A percentile compares a stretch with the other conserved stretches of the same genome.
Conservation (phyloP, 2,113 vertebrate genomes). For the Ploceus nigricollis region DNA sequence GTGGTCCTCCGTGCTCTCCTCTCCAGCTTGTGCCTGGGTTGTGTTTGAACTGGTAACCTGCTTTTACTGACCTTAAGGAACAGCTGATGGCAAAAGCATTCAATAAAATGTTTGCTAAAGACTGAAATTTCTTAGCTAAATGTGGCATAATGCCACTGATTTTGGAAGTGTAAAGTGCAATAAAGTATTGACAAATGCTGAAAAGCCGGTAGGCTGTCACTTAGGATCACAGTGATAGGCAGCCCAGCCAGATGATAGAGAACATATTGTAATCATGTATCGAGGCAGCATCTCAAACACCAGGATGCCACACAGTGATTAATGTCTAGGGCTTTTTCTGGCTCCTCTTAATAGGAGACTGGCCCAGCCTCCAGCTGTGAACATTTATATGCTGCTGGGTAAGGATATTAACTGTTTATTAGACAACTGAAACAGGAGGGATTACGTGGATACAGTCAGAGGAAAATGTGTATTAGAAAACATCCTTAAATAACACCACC, state of each 20-base stretch:
- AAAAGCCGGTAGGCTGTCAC: not conserved
- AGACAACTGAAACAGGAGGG: not conserved
- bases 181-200: not conserved
- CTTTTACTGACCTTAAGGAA: not conserved
- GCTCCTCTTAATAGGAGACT: not conserved
- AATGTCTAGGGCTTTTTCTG: slow-evolving; percentile 38
- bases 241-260: not conserved
- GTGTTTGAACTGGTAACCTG: not conserved
- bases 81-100: not conserved
- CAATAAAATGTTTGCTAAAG: not conserved
- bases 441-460: not conserved
- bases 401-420: slow-evolving; percentile 20
- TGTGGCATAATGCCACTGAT: not conserved
- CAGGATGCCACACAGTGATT: slow-evolving; percentile 45
- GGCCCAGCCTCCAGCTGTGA: slow-evolving; percentile 33
- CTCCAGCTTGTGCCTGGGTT: not conserved
- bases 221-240: not conserved
- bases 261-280: not conserved
- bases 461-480: not conserved
- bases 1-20: not conserved
- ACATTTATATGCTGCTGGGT: not conserved
- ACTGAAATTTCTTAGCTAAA: not conserved
- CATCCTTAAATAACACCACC: not conserved
- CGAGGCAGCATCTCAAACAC: not conserved
- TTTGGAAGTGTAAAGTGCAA: not conserved